Conservation (phyloP, 2,797 vertebrate species). For the Amblyopsis hoosieri region DNA sequence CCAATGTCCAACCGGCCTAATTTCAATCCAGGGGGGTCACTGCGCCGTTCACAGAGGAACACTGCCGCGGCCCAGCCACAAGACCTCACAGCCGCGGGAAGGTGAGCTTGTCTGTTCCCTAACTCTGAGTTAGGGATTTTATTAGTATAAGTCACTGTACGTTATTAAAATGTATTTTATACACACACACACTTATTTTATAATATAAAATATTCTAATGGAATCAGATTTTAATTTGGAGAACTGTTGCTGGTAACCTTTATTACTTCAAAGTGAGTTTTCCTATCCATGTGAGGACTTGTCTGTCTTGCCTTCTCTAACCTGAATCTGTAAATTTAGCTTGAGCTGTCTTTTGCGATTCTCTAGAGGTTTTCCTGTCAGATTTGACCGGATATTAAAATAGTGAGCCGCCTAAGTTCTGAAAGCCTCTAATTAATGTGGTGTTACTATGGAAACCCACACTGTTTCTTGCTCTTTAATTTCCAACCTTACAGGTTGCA, state of each 20-base stretch:
- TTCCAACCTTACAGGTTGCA: constrained; percentile 97
- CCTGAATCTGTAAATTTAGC: constrained; percentile 25
- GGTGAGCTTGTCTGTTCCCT: constrained; percentile 74
- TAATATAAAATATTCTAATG: too few relatives aligned
- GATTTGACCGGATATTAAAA: constrained; percentile 25
- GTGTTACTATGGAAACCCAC: constrained; percentile 52
- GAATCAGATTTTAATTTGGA: too few relatives aligned
- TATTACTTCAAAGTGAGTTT: not conserved
- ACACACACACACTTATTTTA: too few relatives aligned
- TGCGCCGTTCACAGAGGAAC: constrained; percentile 99
- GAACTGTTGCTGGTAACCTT: too few relatives aligned
- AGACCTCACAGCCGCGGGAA: constrained; percentile 96
- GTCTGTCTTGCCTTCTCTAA: constrained; percentile 22
- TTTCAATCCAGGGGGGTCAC: constrained; percentile 99
- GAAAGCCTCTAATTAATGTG: constrained; percentile 42
- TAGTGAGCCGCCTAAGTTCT: constrained; percentile 25
- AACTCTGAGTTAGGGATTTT: not conserved
- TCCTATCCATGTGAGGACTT: constrained; percentile 16
- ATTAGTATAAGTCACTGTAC: too few relatives aligned
- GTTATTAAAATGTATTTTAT: too few relatives aligned
- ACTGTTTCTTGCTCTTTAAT: constrained; percentile 76
- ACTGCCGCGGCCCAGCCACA: constrained; percentile 99
- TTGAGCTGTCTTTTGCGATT: constrained; percentile 22
- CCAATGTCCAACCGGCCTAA: constrained; percentile 99
- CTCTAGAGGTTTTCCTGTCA: constrained; percentile 19